These are phyloP conservation scores for Chrysaora quinquecirrha DNA, from an alignment of 30 jellyfish, hydroid and myxozoan genomes.

Conservation along the genomic window DNA sequence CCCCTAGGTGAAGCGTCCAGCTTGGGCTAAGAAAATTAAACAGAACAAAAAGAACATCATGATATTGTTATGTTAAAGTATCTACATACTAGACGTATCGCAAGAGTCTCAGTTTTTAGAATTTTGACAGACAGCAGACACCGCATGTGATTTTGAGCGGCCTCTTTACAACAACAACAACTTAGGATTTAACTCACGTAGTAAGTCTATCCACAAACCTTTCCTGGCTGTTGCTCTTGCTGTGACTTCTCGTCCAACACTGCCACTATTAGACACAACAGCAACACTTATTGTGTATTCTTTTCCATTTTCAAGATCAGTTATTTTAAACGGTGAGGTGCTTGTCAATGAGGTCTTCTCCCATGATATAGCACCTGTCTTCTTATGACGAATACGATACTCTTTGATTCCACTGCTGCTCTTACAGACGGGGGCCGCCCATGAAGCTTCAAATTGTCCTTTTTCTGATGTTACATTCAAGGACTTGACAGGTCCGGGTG, in stretches of 20 bases:
- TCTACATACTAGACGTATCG: no score
- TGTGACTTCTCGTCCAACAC: background rate
- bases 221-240: background rate
- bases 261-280: constrained; percentile 11
- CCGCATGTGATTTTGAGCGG: no score
- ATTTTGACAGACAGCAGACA: no score
- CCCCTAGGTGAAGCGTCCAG: no score
- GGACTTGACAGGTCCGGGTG: constrained; percentile 1
- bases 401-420: background rate
- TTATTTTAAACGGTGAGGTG: background rate
- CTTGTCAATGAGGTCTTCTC: background rate
- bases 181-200: no score
- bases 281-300: constrained; percentile 10
- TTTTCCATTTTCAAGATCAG: background rate
- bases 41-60: no score
- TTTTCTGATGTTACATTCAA: background rate
- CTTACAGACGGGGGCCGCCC: constrained; percentile 18
- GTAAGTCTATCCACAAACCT: no score
- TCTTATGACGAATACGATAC: constrained; percentile 3
- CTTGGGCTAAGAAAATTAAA: no score
- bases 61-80: no score
- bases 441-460: constrained; percentile 3
- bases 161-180: no score
- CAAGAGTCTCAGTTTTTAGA: no score
- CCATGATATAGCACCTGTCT: constrained; percentile 14